Base-by-base conservation (phyloP, 2,888 invertebrate species). In the Pomacea canaliculata region DNA sequence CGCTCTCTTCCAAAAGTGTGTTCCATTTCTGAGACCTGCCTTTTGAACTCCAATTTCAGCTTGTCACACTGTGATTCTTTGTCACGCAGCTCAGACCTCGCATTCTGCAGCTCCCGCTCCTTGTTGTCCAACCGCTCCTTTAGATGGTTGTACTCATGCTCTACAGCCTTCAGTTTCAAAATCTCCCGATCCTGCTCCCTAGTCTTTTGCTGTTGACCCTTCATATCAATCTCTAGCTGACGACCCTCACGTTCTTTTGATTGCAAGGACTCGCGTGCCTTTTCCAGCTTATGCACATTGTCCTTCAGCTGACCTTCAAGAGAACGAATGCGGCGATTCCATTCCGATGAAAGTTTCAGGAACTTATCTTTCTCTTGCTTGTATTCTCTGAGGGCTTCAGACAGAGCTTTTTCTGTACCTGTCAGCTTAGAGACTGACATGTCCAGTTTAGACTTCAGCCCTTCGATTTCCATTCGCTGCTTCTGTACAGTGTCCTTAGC, bases 1-100 rank as follows among this genome's bases (percentile, higher is more conserved):
- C 85, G 87, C 83, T 87, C 87, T 74, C 82, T 85, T 70, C 83
- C 93, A 76, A 86, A 86, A 51, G 88, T 87, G 16, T 84, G 82
- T 81, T 89, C 87, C 75, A 88, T 77, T 66, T 85, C 86, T 49
- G 84, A 82, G 63, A 86, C 81, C 73, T 87, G 87, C 51, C 81
- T 82, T 73, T 86, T 85, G 81, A 83, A 85, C 8, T 84, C 84
- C 59, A 81, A 79, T 77, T 87, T 85, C 67, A 86, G 59, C 73
- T 87, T 87, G 70, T 84, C 83, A 49, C 80, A 72, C 63, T 84
- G 78, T 48, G 82, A 77, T 48, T 87, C 87, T 70, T 85, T 85
- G 70, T 86, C 87, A 70, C 83, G 80, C 70, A 81, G 51, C 48
- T 78, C 77, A 46, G 80, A 71, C 9, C 62, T 63, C 12, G 78